These are phyloP conservation scores for Garrulus glandarius DNA, from an alignment of 2,797 vertebrate genomes.

Conservation along the genomic window DNA sequence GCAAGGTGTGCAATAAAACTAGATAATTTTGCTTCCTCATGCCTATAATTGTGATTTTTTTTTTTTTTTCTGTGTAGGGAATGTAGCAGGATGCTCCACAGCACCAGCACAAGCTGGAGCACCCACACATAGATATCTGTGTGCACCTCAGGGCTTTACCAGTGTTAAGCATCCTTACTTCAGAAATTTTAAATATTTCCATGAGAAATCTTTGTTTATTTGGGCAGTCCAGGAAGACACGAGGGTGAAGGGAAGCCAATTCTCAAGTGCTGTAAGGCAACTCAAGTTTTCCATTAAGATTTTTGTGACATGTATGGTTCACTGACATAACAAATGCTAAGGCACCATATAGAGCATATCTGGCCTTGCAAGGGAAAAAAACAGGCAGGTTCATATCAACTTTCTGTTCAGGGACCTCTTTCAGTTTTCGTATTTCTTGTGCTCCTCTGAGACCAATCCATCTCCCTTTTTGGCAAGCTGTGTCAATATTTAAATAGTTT, in stretches of 20 bases:
- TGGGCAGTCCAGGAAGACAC: background rate
- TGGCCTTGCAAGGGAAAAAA: background rate
- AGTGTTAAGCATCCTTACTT: background rate
- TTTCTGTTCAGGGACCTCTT: background rate
- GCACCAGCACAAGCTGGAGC: background rate
- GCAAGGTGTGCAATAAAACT: background rate
- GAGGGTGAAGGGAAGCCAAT: background rate
- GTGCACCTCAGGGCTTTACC: background rate
- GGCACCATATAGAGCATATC: background rate
- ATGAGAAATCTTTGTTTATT: background rate
- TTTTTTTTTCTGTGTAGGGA: background rate
- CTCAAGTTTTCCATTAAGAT: background rate
- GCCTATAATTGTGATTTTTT: background rate
- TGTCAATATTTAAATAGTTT: conserved; percentile 1
- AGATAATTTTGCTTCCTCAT: background rate
- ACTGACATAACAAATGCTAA: background rate
- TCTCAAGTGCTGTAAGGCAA: background rate
- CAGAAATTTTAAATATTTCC: background rate
- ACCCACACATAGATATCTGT: fast-evolving
- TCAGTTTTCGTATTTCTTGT: background rate
- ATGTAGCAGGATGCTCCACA: background rate
- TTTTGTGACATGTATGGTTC: background rate
- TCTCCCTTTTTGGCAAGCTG: background rate
- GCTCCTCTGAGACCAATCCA: background rate
- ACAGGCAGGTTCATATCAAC: background rate